phyloP scores from a whole-genome alignment of 92 coral and sea anemone species.

The Epizoanthus scotinus region DNA sequence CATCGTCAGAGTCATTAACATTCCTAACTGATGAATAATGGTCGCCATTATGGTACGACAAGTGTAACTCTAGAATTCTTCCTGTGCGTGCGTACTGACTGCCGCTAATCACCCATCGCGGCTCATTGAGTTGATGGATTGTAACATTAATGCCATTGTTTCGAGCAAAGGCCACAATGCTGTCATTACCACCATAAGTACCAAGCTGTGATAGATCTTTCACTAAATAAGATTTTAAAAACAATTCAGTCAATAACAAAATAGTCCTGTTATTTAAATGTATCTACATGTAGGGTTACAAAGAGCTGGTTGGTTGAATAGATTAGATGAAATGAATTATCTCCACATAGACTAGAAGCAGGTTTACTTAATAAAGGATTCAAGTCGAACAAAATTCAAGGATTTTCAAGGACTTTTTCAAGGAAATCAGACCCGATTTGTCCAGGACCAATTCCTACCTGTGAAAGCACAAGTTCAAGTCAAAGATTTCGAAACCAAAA shows the following conservation, averaged over 20 bases:
- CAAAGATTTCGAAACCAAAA: no score
- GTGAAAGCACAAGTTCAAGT: no score
- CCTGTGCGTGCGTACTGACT: slow-evolving; percentile 66
- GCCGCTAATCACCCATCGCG: slow-evolving; percentile 92
- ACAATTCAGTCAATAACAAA: neutral
- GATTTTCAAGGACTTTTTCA: no score
- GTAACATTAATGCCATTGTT: slow-evolving; percentile 86
- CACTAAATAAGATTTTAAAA: slow-evolving; percentile 50
- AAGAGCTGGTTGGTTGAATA: no score
- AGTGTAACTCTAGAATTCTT: slow-evolving; percentile 71
- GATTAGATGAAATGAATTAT: no score
- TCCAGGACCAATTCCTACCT: no score
- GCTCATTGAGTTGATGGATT: slow-evolving; percentile 95
- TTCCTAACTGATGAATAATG: slow-evolving; percentile 93
- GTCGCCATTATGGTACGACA: slow-evolving; percentile 95
- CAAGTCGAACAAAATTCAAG: no score
- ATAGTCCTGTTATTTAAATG: neutral
- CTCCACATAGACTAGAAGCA: no score
- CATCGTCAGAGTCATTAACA: slow-evolving; percentile 70
- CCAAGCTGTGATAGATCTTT: slow-evolving; percentile 79
- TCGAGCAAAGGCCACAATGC: slow-evolving; percentile 95
- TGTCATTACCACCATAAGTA: slow-evolving; percentile 93
- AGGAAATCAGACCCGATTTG: no score
- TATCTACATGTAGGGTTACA: no score
- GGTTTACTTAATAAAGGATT: no score